Evolutionary conservation across 1,140 invertebrate species (phyloP), one percentile per base, ranked within the genome.

Genomic region (Anthonomus grandis): DNA sequence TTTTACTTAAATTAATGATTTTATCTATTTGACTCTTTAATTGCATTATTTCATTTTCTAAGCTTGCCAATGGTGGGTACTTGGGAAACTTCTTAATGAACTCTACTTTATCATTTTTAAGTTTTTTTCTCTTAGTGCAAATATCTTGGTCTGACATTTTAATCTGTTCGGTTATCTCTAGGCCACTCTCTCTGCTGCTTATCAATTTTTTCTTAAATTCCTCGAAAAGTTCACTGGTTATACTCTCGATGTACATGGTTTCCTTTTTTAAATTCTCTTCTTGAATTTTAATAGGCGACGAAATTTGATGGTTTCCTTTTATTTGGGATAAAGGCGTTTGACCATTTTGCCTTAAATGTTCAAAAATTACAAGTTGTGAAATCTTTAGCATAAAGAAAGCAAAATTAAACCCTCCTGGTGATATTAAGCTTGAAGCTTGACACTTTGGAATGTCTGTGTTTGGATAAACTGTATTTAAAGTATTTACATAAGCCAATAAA

Each of bases 361-460:
- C 56, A 9, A 45, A 45, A 6, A 68, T 18, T 25, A 68, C 68
- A 8, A 70, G 42, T 52, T 63, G 57, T 15, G 68, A 67, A 34
- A 71, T 42, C 53, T 63, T 66, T 9, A 65, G 48, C 57, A 71
- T 65, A 45, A 69, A 65, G 36, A 59, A 57, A n/a, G 50, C 57
- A 60, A 71, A 64, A 39, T 64, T 65, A 19, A 39, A 60, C 17
- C 68, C 68, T 18, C 67, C 65, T 15, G 70, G 70, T 6, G 64
- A 62, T 22, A 71, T 59, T 18, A 71, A 49, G 53, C 66, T 69
- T 0, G 70, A 71, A 6, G 67, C 31, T 53, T 66, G 63, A 12
- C 69, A 52, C 1, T 18, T 50, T 10, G 67, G 67, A 23, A 71
- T 64, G 51, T 65, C 46, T 3, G 59, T 57, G 55, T 64, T 38